phyloP scores from a whole-genome alignment of 2,113 vertebrate species.

The Hepsetus odoe region DNA sequence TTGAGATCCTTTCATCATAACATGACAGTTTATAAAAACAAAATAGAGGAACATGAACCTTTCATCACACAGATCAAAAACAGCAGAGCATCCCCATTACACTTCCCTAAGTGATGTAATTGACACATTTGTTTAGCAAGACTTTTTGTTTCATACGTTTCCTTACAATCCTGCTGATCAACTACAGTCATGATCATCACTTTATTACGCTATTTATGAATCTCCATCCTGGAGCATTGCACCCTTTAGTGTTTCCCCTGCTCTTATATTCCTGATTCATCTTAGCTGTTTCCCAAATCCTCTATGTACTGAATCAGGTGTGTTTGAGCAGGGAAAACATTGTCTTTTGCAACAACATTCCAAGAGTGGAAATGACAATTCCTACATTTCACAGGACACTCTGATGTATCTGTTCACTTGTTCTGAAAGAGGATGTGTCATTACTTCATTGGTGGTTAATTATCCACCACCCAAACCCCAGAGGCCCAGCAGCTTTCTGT shows the following conservation, averaged over 20 bases:
- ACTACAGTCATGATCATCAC: neutral
- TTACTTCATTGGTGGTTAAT: neutral
- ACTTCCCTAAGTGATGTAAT: neutral
- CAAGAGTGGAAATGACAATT: neutral
- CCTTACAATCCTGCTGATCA: neutral
- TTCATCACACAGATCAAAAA: neutral
- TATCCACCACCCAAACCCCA: neutral
- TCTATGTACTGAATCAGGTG: neutral
- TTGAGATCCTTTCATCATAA: too few species aligned
- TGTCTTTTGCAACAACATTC: neutral
- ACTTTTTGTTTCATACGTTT: neutral
- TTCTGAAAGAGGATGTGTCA: neutral
- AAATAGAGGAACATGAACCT: too few species aligned
- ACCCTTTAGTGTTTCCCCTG: neutral
- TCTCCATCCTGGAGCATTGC: neutral
- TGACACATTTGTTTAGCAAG: neutral
- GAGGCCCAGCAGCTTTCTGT: neutral
- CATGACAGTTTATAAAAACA: too few species aligned
- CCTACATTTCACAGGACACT: neutral
- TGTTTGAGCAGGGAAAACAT: neutral
- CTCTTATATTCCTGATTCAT: neutral
- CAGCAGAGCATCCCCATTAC: neutral
- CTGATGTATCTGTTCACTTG: neutral
- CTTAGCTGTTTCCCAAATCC: neutral
- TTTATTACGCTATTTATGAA: neutral